Percentiles rank a stretch among this genome's conserved stretches.
These are phyloP conservation scores for Apis cerana DNA, from an alignment of 1,140 invertebrate genomes.

Conservation along the genomic window DNA sequence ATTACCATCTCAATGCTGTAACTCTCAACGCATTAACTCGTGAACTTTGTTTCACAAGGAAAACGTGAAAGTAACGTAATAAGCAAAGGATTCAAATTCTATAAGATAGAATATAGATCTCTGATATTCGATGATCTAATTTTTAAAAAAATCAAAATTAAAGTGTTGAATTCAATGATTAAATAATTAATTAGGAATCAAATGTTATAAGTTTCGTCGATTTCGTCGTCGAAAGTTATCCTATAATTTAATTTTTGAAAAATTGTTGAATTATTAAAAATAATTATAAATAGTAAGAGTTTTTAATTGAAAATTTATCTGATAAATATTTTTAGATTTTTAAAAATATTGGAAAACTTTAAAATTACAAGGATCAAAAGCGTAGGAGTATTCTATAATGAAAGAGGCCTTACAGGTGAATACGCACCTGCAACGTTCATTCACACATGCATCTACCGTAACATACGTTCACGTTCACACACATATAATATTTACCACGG, in stretches of 20 bases:
- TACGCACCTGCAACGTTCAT: constrained; percentile 53
- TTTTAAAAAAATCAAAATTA: no score
- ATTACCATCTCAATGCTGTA: constrained; percentile 25
- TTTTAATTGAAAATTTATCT: neutral
- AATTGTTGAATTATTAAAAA: no score
- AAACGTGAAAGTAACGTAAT: neutral
- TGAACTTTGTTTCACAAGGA: neutral
- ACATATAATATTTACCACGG: constrained; percentile 18
- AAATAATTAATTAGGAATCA: no score
- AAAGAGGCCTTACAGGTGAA: constrained; percentile 1
- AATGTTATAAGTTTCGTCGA: no score
- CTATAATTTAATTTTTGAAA: no score
- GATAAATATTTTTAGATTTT: neutral
- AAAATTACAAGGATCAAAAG: no score
- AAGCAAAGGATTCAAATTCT: neutral
- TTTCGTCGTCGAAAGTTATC: no score
- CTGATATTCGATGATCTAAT: no score
- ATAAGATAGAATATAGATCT: neutral
- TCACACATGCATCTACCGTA: constrained; percentile 1
- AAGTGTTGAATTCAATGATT: no score
- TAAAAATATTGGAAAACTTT: neutral
- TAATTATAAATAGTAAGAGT: no score
- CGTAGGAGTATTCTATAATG: neutral
- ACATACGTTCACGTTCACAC: constrained; percentile 12
- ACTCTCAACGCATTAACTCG: constrained; percentile 19